Conservation (phyloP, 2,888 invertebrate genomes). For the Atethmia centrago region DNA sequence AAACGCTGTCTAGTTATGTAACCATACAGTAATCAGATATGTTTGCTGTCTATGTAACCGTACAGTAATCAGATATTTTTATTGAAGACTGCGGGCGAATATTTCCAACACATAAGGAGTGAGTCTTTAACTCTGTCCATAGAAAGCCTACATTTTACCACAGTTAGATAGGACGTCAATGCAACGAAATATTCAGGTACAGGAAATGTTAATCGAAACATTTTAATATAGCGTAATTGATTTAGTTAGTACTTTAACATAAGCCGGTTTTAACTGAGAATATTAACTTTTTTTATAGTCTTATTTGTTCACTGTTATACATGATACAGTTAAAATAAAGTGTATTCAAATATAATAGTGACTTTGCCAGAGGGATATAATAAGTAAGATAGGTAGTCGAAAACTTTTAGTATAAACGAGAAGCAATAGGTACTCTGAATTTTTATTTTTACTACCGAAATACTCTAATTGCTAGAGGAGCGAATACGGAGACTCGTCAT, state of each 20-base stretch:
- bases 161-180: conserved; percentile 72
- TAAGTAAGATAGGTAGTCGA: conserved; percentile 87
- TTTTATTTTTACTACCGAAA: conserved; percentile 87
- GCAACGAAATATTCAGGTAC: conserved; percentile 83
- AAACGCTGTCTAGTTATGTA: conserved; percentile 61
- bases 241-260: conserved; percentile 79
- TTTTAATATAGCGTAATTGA: conserved; percentile 77
- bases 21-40: conserved; percentile 35
- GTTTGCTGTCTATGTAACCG: conserved; percentile 53
- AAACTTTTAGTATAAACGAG: conserved; percentile 89
- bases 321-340: conserved; percentile 68
- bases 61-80: conserved; percentile 40
- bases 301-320: conserved; percentile 75
- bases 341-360: conserved; percentile 73
- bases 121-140: conserved; percentile 53
- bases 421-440: conserved; percentile 90
- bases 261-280: conserved; percentile 73
- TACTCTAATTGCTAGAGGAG: conserved; percentile 83
- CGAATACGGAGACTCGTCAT: conserved; percentile 75
- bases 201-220: conserved; percentile 75
- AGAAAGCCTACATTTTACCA: conserved; percentile 57
- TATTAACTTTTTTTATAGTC: conserved; percentile 70
- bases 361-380: conserved; percentile 89
- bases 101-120: conserved; percentile 48
- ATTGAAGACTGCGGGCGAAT: conserved; percentile 50